A percentile compares a stretch with the other conserved stretches of the same genome.
These are phyloP conservation scores for Harpalus rufipes DNA, from an alignment of 2,888 invertebrate species.

Conservation along the genomic window DNA sequence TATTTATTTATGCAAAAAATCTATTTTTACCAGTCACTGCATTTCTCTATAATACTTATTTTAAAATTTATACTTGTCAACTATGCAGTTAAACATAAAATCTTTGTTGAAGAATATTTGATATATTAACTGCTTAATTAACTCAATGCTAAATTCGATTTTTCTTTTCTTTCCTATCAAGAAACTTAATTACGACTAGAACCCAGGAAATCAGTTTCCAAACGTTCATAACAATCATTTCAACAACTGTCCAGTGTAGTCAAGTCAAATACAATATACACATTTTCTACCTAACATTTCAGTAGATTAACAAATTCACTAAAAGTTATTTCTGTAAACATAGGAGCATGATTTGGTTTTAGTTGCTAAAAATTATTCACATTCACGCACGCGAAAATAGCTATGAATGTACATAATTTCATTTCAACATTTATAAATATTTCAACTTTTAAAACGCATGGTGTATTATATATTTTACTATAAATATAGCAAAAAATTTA, in stretches of 20 bases:
- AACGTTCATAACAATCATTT: slow-evolving; percentile 58
- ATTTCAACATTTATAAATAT: slow-evolving; percentile 22
- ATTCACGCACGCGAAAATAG: too few relatives aligned
- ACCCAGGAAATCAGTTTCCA: slow-evolving; percentile 52
- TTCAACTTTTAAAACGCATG: slow-evolving; percentile 38
- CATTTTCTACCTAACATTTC: slow-evolving; percentile 4
- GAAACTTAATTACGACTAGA: slow-evolving; percentile 63
- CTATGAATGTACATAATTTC: slow-evolving; percentile 33
- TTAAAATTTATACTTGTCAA: slow-evolving; percentile 34
- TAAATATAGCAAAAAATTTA: slow-evolving; percentile 61
- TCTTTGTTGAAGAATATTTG: slow-evolving; percentile 4
- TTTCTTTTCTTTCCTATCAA: slow-evolving; percentile 19
- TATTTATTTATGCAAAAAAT: slow-evolving; percentile 62
- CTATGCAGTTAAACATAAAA: slow-evolving; percentile 30
- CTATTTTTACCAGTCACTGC: slow-evolving; percentile 64
- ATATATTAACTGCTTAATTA: slow-evolving; percentile 6
- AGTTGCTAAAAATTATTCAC: slow-evolving; percentile 15
- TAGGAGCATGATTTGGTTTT: not conserved
- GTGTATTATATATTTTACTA: slow-evolving; percentile 58
- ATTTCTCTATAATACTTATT: slow-evolving; percentile 52
- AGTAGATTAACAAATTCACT: slow-evolving; percentile 18
- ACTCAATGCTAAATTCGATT: slow-evolving; percentile 28
- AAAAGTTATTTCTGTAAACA: slow-evolving; percentile 27
- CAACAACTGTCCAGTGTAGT: slow-evolving; percentile 48
- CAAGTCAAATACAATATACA: slow-evolving; percentile 32